Evolutionary conservation across 2,888 invertebrate species (phyloP), one percentile per base, ranked within the genome.

Genomic region (Hermaeophaga mercurialis): DNA sequence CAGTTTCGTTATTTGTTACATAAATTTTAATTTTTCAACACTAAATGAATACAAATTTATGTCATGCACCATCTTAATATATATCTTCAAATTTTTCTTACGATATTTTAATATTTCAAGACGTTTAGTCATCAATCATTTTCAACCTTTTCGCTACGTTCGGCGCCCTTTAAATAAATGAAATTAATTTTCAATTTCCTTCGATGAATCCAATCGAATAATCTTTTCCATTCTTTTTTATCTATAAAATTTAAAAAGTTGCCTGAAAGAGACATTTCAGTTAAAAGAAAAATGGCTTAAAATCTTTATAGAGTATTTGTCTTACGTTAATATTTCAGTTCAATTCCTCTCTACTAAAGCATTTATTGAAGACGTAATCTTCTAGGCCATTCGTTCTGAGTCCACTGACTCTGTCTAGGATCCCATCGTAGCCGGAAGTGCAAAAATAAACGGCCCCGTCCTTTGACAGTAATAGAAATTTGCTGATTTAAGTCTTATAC

Each of bases 301-400:
- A 36, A 36, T 36, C 36, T 36, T 36, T 36, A 36, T 36, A 36
- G 36, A 36, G 36, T 36, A 36, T 36, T 36, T 36, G 36, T 36
- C 36, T 36, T 36, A 17, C 36, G 17, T 36, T 36, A 36, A 36
- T 36, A 36, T 36, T 36, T 36, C 36, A 36, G 17, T 36, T 36
- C 36, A 8, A 36, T 36, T 36, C 17, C 36, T 36, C 36, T 36
- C 36, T 36, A 5, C 17, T 36, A 36, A 36, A 17, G 36, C 17
- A 36, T 36, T 36, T 36, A 36, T 36, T 36, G 36, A 17, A 17
- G 36, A 36, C 36, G 17, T 36, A 36, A 36, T 36, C 36, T 15
- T 17, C 17, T 17, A 9, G 17, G 36, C 36, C 17, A 36, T 36
- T 36, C 36, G 36, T 36, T 36, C 14, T 12, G 33, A n/a, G n/a